phyloP scores from a whole-genome alignment of 2,113 vertebrate species.

The Orcinus orca region DNA sequence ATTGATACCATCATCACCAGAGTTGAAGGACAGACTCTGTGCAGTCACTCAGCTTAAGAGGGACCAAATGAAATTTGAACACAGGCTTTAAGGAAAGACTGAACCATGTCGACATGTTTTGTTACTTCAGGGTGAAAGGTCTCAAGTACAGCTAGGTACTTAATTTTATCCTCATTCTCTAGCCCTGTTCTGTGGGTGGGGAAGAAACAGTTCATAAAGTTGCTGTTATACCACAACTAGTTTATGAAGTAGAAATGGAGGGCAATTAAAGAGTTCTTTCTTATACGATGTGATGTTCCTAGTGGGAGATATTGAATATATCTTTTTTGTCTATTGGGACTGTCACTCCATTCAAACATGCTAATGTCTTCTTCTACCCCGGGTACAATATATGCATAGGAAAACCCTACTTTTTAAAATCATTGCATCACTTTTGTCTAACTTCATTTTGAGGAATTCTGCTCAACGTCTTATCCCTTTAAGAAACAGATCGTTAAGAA shows the following conservation, averaged over 20 bases:
- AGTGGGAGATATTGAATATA: not conserved
- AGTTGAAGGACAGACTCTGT: not conserved
- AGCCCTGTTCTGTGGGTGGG: not conserved
- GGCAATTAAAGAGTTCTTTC: not conserved
- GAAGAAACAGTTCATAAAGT: not conserved
- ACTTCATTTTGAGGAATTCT: not conserved
- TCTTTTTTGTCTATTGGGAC: not conserved
- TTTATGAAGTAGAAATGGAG: not conserved
- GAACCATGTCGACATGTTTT: not conserved
- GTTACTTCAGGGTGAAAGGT: not conserved
- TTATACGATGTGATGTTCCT: not conserved
- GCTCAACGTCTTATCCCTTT: not conserved
- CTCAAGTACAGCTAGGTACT: not conserved
- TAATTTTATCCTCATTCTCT: not conserved
- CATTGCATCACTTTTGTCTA: not conserved
- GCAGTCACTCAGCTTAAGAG: not conserved
- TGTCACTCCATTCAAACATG: not conserved
- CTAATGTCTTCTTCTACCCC: not conserved
- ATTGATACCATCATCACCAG: not conserved
- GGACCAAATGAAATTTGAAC: not conserved
- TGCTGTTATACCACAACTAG: not conserved
- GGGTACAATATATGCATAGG: not conserved
- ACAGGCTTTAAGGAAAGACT: not conserved
- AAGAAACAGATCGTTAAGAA: conserved; percentile 15
- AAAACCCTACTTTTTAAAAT: not conserved